These are phyloP conservation scores for Pempheris klunzingeri DNA, from an alignment of 2,797 vertebrate species.

Conservation along the genomic window DNA sequence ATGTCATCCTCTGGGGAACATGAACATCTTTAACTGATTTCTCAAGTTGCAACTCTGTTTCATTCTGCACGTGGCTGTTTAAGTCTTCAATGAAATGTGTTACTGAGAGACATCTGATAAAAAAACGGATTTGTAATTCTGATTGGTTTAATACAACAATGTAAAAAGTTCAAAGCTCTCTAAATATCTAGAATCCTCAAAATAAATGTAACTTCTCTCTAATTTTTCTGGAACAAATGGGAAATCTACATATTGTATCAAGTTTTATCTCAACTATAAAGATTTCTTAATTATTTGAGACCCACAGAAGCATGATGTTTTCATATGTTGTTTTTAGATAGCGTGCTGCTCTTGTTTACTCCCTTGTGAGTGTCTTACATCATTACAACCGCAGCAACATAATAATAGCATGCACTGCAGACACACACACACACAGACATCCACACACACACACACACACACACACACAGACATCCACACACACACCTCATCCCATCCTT, in stretches of 20 bases:
- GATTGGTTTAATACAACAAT: background rate
- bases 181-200: background rate
- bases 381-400: slow-evolving; percentile 81
- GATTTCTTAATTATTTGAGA: slow-evolving; percentile 29
- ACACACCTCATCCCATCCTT: slow-evolving; percentile 75
- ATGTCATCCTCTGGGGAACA: background rate
- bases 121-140: background rate
- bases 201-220: background rate
- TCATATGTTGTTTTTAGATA: slow-evolving; percentile 69
- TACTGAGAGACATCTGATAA: background rate
- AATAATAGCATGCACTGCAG: slow-evolving; percentile 78
- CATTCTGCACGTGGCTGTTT: background rate
- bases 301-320: slow-evolving; percentile 60
- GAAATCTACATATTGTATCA: background rate
- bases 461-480: slow-evolving; percentile 46
- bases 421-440: slow-evolving; percentile 56
- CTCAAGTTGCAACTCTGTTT: no score
- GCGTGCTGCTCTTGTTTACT: slow-evolving; percentile 84
- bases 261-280: background rate
- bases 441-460: slow-evolving; percentile 64
- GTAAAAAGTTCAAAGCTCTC: no score
- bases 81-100: background rate
- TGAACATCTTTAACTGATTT: no score
- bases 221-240: background rate
- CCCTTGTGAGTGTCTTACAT: slow-evolving; percentile 76